Evolutionary conservation across 2,888 invertebrate genomes (phyloP), one percentile per base, ranked within the genome.

Genomic region (Dioctria linearis): DNA sequence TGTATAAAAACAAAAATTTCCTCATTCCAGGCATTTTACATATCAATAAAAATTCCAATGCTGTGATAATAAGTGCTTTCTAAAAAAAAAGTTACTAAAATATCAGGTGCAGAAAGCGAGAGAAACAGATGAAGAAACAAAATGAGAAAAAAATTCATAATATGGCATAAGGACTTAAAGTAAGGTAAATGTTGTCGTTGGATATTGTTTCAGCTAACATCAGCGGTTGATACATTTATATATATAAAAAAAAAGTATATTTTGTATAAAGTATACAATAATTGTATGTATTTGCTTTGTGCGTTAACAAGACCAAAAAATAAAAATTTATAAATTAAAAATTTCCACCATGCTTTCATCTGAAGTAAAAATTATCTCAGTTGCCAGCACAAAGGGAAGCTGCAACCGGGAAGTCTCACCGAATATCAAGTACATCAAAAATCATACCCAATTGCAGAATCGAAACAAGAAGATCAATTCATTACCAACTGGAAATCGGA

Each of bases 341-440:
- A 43, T 73, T 75, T 61, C 79, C 57, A 63, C 76, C 63, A 83
- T 83, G 83, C 82, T 83, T 71, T 83, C 83, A 73, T 67, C 83
- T 71, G 83, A 83, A 82, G 83, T 83, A 78, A 83, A 83, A 73
- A 83, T 83, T 80, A 80, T 83, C 78, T 76, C 83, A 76, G 59
- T 83, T 80, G 54, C 82, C 73, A 42, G 80, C 71, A 83, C 25
- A 25, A 25, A 83, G 49, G 82, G 83, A 54, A 78, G 78, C 78
- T 78, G 78, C 65, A 78, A 78, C 40, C 49, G 54, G 57, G 73
- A 73, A 11, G n/a, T 57, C 25, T 59, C 73, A 9, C 73, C 73
- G 73, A 54, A 57, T 73, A 57, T 73, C 73, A 73, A 73, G 59
- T 57, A 73, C 40, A 57, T 73, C 73, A 73, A 73, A 51, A 59